A percentile compares a stretch with the other conserved stretches of the same genome.
Evolutionary conservation across 2,888 invertebrate genomes (phyloP).

Genomic region (Zonitis immaculata): DNA sequence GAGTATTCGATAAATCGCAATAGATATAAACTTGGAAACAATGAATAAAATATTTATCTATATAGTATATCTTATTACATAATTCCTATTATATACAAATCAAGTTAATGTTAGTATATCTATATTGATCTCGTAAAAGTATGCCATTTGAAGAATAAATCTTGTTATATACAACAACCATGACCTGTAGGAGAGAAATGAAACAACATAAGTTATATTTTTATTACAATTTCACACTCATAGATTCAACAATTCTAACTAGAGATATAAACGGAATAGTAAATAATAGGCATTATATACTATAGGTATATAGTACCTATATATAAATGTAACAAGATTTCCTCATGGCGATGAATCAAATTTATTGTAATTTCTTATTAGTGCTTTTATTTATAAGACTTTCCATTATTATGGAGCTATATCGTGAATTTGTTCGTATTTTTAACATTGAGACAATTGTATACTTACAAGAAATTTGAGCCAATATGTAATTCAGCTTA

Average conservation of each 20-base stretch:
- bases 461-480: too few species aligned
- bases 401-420: neutral
- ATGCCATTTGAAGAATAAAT: neutral
- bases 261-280: neutral
- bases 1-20: too few species aligned
- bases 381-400: neutral
- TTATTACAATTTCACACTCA: neutral
- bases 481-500: too few species aligned
- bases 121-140: neutral
- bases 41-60: neutral
- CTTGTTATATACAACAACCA: neutral
- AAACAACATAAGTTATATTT: neutral
- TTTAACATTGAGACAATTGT: too few species aligned
- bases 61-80: neutral
- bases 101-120: neutral
- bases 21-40: neutral
- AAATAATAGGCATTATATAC: neutral
- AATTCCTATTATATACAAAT: neutral
- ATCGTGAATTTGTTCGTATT: neutral
- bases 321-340: neutral
- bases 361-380: neutral
- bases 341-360: neutral
- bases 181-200: neutral
- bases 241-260: neutral
- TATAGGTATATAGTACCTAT: too few species aligned